phyloP scores from a whole-genome alignment of 2,797 vertebrate genomes.

The Furcifer pardalis region DNA sequence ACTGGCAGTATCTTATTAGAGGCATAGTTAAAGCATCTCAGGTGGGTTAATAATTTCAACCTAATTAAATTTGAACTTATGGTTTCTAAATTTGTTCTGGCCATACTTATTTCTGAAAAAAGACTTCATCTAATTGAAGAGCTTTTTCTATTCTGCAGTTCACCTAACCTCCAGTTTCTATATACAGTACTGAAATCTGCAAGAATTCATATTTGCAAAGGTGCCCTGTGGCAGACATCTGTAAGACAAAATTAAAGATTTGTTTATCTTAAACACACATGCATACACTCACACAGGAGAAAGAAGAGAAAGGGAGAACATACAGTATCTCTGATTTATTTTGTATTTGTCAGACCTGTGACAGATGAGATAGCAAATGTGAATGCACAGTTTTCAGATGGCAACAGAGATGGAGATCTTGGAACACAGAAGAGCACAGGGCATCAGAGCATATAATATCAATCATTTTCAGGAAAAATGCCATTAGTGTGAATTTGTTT shows the following conservation, averaged over 20 bases:
- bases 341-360: background rate
- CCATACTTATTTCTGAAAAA: conserved; percentile 36
- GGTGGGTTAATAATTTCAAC: conserved; percentile 43
- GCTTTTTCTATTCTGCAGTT: background rate
- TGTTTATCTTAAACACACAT: background rate
- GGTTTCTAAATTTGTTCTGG: conserved; percentile 43
- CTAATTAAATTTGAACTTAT: background rate
- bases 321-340: background rate
- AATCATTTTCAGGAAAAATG: too few species aligned
- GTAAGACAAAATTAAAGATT: background rate
- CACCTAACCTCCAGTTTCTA: background rate
- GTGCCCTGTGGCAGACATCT: background rate
- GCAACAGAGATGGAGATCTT: too few species aligned
- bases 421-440: background rate
- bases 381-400: background rate
- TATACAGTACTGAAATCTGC: too few species aligned
- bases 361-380: background rate
- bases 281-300: background rate
- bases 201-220: too few species aligned
- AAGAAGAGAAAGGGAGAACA: too few species aligned
- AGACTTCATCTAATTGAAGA: background rate
- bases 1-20: conserved; percentile 54
- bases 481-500: too few species aligned
- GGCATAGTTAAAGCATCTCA: conserved; percentile 50
- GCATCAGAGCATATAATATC: background rate